Base-by-base conservation (phyloP, 2,888 invertebrate genomes). In the Danaus chrysippus region DNA sequence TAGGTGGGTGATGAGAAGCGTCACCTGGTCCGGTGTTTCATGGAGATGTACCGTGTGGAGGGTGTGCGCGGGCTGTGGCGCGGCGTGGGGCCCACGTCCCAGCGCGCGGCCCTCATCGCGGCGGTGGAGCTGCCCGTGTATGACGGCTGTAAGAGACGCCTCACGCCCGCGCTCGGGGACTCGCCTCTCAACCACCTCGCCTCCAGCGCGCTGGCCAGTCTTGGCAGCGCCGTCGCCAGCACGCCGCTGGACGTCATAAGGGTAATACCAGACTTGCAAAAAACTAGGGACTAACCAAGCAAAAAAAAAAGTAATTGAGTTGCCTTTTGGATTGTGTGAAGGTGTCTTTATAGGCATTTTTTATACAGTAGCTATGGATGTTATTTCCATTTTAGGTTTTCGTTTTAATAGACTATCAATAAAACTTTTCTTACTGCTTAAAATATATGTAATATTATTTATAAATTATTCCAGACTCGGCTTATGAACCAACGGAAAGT, bases 91-190 rank as follows among this genome's bases (percentile, higher is more conserved):
- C 96, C 98, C 13, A 98, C 98, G 59, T 95, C 97, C 58, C 98
- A 98, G 90, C 93, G 98, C 78, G 98, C 98, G 43, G 97, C 96
- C 11, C 93, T 98, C 49, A 97, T 98, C 77, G 97, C 97, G 49
- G 98, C 97, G 12, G 98, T 98, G 54, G 98, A 98, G 91, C 92
- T 98, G 77, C 98, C 98, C 46, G 96, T 95, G 54, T 98, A 98
- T 88, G 98, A 98, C 91, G 94, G 95, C 72, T 94, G 95, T 85
- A 98, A 98, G 91, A 93, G 94, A 72, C 92, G 93, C 69, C 89
- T 98, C 65, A 89, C 93, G 81, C 91, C 87, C 15, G 71, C 93
- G 54, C 92, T 97, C 70, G 96, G 95, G 8, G 97, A 98, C 92
- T 93, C 94, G 73, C 93, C 96, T 62, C 87, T 93, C 59, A 98